Evolutionary conservation across 1,140 invertebrate genomes (phyloP), one percentile per base, ranked within the genome.

Genomic region (Drosophila nikananu): DNA sequence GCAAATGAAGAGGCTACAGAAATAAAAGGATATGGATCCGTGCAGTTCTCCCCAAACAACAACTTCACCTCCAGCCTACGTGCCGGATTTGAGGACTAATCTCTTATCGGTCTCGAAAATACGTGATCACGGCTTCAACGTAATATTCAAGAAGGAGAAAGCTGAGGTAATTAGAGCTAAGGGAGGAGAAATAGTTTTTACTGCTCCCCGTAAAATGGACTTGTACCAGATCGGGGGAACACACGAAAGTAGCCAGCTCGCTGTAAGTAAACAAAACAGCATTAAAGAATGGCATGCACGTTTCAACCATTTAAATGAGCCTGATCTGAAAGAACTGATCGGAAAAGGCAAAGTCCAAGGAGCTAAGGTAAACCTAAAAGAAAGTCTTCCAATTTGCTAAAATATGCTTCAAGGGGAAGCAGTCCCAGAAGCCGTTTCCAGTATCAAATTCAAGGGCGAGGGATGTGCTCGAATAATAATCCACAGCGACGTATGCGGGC

Each of bases 271-370:
- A 21, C 27, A 17, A 30, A 55, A 39, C 21, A 51, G 37, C 32
- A 49, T 72, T 3, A 49, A 55, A 30, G 41, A 64, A 49, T 71
- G 68, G 51, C 68, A 71, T 64, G 42, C 64, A 15, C 42, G 52
- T 58, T 72, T 72, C 15, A 52, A 44, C 10, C 42, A 72, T 32
- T 27, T 64, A n/a, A n/a, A n/a, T n/a, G n/a, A n/a, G n/a, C n/a
- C n/a, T n/a, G n/a, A n/a, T n/a, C n/a, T n/a, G n/a, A 72, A 66
- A 72, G 27, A 72, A 51, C 41, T 57, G 4, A 65, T 65, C 5
- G 6, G 48, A 65, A 65, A 65, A 39, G 44, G 44, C 7, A 57
- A 30, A 51, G 35, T 65, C 3, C 35, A 58, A 27, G 25, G 25
- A 27, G 25, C 60, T 21, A 9, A 32, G 9, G 30, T 32, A 32